Evolutionary conservation across 2,797 vertebrate species (phyloP).

Genomic region (Meriones psammophilus): DNA sequence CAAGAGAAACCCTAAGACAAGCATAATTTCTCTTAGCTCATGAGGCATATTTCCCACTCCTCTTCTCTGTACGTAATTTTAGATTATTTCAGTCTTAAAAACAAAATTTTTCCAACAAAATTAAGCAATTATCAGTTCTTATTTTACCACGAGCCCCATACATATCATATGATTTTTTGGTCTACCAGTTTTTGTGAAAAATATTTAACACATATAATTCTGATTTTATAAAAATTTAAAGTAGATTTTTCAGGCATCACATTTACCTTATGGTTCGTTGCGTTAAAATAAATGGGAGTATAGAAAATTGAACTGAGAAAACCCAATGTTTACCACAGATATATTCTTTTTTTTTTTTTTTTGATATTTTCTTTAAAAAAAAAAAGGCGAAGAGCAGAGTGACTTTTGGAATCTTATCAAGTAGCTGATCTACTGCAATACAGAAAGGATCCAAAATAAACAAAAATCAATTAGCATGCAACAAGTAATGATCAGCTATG

Average conservation of each 20-base stretch:
- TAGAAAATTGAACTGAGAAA: constrained; percentile 7
- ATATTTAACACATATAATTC: neutral
- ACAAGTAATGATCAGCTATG: constrained; percentile 71
- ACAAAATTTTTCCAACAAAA: neutral
- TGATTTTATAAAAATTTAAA: constrained; percentile 15
- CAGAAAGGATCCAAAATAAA: constrained; percentile 71
- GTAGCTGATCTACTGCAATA: constrained; percentile 49
- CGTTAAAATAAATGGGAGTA: neutral
- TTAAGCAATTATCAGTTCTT: neutral
- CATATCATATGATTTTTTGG: neutral
- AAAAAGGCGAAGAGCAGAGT: neutral
- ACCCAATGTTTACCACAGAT: neutral
- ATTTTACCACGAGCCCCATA: neutral
- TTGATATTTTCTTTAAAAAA: neutral
- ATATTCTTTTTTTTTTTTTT: no score
- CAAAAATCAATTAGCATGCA: constrained; percentile 72
- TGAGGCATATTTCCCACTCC: neutral
- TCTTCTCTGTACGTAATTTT: neutral
- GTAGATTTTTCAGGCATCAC: neutral
- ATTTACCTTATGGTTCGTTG: neutral
- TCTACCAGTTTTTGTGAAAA: neutral
- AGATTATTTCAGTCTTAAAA: constrained; percentile 19
- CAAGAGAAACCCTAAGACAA: neutral
- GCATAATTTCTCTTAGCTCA: neutral
- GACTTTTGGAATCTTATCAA: constrained; percentile 50